phyloP scores from a whole-genome alignment of 2,113 vertebrate genomes.

The Empidonax traillii region DNA sequence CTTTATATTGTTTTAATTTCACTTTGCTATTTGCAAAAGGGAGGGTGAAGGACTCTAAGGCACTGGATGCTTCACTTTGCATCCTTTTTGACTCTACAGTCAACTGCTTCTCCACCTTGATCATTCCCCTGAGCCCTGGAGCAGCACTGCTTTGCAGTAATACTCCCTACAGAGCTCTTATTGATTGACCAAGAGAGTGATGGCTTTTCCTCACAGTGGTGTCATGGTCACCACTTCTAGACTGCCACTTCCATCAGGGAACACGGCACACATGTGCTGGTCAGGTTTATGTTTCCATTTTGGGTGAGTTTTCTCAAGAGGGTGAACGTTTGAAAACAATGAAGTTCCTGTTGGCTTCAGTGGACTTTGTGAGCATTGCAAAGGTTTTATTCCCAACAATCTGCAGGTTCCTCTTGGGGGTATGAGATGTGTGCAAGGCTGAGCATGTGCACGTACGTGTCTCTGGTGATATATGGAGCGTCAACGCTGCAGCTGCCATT shows the following conservation, averaged over 20 bases:
- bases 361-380: not conserved
- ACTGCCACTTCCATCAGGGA: not conserved
- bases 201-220: not conserved
- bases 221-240: not conserved
- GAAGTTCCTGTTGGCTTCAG: not conserved
- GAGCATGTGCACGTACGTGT: not conserved
- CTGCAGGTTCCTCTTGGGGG: not conserved
- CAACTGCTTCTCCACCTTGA: not conserved
- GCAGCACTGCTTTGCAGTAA: not conserved
- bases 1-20: not conserved
- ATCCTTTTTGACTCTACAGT: not conserved
- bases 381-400: not conserved
- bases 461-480: not conserved
- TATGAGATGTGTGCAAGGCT: not conserved
- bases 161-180: not conserved
- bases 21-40: not conserved
- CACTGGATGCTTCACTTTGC: not conserved
- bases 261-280: fast-evolving
- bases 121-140: not conserved
- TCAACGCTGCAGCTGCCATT: not conserved
- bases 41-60: not conserved
- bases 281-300: not conserved
- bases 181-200: fast-evolving
- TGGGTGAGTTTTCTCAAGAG: fast-evolving
- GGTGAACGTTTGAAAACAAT: not conserved